Percentiles rank a stretch among this genome's conserved stretches.
Conservation (phyloP, 2,113 vertebrate genomes). For the Tetraodon nigroviridis region DNA sequence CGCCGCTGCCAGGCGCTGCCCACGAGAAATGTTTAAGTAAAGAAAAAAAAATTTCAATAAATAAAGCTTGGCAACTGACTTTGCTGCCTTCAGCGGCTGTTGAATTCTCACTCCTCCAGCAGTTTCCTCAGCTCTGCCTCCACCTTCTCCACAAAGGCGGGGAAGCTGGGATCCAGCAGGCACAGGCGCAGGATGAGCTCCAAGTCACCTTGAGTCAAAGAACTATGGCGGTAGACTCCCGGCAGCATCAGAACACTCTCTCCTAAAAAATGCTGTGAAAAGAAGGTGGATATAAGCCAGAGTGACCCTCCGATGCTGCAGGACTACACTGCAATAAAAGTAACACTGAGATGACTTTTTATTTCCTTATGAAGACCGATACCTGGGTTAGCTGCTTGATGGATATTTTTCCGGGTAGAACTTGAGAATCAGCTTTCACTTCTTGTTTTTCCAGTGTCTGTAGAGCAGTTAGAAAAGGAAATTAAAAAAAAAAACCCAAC, state of each 20-base stretch:
- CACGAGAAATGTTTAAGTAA: constrained; percentile 27
- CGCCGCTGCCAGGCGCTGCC: constrained; percentile 35
- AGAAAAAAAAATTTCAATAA: not conserved
- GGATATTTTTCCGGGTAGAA: constrained; percentile 64
- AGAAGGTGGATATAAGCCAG: not conserved
- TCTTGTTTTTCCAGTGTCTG: constrained; percentile 35
- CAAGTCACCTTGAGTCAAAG: constrained; percentile 65
- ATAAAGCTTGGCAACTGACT: constrained; percentile 17
- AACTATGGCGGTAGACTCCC: constrained; percentile 35
- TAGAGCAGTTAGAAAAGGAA: constrained; percentile 23
- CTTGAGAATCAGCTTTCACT: constrained; percentile 28
- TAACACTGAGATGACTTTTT: not conserved
- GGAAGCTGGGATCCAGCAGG: constrained; percentile 86
- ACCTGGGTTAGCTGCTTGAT: constrained; percentile 80
- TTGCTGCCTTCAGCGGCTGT: constrained; percentile 31
- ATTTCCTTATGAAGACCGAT: constrained; percentile 26
- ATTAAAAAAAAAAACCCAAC: constrained; percentile 29
- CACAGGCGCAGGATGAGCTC: constrained; percentile 80
- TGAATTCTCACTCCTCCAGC: constrained; percentile 63
- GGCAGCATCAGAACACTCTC: constrained; percentile 59
- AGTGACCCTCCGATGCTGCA: not conserved
- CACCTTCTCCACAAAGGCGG: constrained; percentile 85
- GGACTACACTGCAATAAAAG: not conserved
- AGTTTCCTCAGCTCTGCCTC: constrained; percentile 82
- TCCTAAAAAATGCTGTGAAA: constrained; percentile 74